Percentiles rank a stretch among this genome's conserved stretches.
These are phyloP conservation scores for Idaea aversata DNA, from an alignment of 2,888 invertebrate species.

Conservation along the genomic window DNA sequence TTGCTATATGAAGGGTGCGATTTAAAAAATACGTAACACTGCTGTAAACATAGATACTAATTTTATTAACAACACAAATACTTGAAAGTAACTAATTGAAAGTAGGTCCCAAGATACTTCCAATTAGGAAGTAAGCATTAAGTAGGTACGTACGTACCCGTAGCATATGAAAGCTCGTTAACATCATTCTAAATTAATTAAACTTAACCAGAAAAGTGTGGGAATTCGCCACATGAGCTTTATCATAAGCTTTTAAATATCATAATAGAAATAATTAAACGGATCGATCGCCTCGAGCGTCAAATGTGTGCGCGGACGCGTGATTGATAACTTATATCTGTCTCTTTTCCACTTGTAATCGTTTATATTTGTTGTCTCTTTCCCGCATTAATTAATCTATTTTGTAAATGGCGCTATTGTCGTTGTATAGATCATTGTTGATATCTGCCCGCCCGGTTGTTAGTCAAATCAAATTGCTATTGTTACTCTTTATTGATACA, in stretches of 20 bases:
- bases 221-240: conserved; percentile 63
- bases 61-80: no score
- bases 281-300: conserved; percentile 69
- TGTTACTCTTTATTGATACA: conserved; percentile 30
- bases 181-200: conserved; percentile 43
- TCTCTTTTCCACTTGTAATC: conserved; percentile 42
- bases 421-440: conserved; percentile 66
- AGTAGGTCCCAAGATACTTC: not conserved
- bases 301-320: conserved; percentile 69
- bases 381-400: conserved; percentile 71
- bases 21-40: no score
- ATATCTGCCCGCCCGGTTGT: conserved; percentile 57
- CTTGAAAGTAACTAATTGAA: not conserved
- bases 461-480: conserved; percentile 63
- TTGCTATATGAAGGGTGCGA: no score
- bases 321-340: conserved; percentile 71
- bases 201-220: conserved; percentile 54
- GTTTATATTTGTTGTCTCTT: conserved; percentile 39
- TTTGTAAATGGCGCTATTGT: conserved; percentile 73
- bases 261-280: conserved; percentile 80
- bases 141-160: not conserved
- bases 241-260: conserved; percentile 74
- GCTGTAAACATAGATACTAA: no score
- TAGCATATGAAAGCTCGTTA: conserved; percentile 12
- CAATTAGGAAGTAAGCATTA: conserved; percentile 1